Evolutionary conservation across 2,113 vertebrate species (phyloP).

Genomic region (Leptosomus discolor): DNA sequence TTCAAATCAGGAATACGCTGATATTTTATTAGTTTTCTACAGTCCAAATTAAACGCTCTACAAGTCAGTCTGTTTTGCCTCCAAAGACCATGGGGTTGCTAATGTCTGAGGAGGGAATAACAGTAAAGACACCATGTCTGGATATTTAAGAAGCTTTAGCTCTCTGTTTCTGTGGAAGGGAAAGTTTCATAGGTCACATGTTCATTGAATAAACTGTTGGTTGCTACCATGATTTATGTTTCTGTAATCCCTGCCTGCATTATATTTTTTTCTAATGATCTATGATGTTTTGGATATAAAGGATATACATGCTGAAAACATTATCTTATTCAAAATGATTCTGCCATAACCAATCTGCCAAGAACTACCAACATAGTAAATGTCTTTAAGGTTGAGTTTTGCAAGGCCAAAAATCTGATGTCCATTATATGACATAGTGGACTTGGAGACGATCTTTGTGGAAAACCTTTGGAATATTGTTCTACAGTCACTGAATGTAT

Average conservation of each 20-base stretch:
- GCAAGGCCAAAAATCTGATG: conserved; percentile 58
- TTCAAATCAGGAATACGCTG: not conserved
- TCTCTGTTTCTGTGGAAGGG: not conserved
- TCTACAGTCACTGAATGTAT: not conserved
- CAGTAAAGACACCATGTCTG: not conserved
- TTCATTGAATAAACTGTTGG: not conserved
- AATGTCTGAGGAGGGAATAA: not conserved
- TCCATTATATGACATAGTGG: conserved; percentile 51
- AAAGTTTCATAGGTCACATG: not conserved
- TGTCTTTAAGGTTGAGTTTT: not conserved
- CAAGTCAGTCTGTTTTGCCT: not conserved
- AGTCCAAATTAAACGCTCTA: not conserved
- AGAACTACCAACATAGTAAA: conserved; percentile 49
- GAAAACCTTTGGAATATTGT: conserved; percentile 31
- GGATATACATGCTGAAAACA: conserved; percentile 50
- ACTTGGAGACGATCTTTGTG: not conserved
- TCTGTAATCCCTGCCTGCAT: not conserved
- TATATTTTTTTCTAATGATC: not conserved
- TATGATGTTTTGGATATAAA: conserved; percentile 14
- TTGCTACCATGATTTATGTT: conserved; percentile 36
- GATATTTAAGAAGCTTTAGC: not conserved
- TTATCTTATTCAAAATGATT: conserved; percentile 41
- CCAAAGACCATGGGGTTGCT: not conserved
- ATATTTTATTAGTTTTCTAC: not conserved
- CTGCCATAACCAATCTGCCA: conserved; percentile 24